Percentiles rank a stretch among this genome's conserved stretches.
phyloP scores from a whole-genome alignment of 23 tunicate species.

The Trididemnum clinides region DNA sequence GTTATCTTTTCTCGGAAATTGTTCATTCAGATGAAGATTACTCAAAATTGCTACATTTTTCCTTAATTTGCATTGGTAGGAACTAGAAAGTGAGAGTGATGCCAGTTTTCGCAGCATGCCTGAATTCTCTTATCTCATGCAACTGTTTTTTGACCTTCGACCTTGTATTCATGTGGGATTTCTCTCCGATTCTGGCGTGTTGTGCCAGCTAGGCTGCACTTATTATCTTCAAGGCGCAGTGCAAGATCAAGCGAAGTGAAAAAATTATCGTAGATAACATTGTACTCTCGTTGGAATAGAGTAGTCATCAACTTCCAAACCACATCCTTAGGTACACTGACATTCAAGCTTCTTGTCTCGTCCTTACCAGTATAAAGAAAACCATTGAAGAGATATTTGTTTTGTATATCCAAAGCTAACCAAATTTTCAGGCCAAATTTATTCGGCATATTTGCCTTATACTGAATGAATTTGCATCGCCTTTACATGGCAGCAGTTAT shows the following conservation, averaged over 20 bases:
- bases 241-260: slow-evolving; percentile 7
- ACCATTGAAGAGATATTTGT: background rate
- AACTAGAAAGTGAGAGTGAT: slow-evolving; percentile 17
- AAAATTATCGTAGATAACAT: background rate
- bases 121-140: background rate
- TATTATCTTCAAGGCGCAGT: background rate
- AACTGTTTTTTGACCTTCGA: slow-evolving; percentile 4
- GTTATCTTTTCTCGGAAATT: too few relatives aligned
- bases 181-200: slow-evolving; percentile 1
- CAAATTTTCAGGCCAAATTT: background rate
- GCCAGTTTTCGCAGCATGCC: background rate
- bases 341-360: background rate
- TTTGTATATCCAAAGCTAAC: background rate
- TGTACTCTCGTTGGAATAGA: background rate
- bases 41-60: background rate
- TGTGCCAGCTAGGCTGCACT: slow-evolving; percentile 12
- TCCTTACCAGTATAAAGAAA: background rate
- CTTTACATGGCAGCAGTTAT: slow-evolving; percentile 1
- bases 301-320: background rate
- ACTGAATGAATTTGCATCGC: slow-evolving; percentile 19
- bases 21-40: too few relatives aligned
- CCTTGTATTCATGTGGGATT: background rate
- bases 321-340: background rate
- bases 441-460: slow-evolving; percentile 9
- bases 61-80: slow-evolving; percentile 12